Conservation (phyloP, 2,888 invertebrate genomes). For the Diarsia dahlii region DNA sequence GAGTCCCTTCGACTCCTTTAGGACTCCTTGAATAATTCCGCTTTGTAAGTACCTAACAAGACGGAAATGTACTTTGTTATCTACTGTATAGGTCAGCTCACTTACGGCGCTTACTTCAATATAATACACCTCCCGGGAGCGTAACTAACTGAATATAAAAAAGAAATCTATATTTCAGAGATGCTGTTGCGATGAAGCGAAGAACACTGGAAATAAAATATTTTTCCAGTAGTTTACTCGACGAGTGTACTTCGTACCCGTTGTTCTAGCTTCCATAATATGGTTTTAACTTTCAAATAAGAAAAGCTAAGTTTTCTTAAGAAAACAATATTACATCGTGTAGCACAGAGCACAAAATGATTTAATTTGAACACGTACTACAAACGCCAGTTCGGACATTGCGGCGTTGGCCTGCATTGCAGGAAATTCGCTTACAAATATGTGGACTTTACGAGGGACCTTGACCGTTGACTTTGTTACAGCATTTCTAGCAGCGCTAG, state of each 20-base stretch:
- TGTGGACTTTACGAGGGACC: conserved; percentile 25
- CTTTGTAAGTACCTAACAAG: conserved; percentile 72
- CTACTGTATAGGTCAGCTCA: conserved; percentile 62
- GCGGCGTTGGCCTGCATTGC: conserved; percentile 3
- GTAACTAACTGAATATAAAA: conserved; percentile 41
- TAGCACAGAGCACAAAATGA: conserved; percentile 4
- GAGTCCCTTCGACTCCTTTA: conserved; percentile 78
- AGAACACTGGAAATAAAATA: conserved; percentile 2
- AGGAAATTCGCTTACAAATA: conserved; percentile 28
- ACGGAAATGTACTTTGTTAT: conserved; percentile 72
- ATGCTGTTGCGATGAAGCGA: conserved; percentile 6
- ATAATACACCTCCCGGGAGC: conserved; percentile 10
- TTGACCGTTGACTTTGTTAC: conserved; percentile 25
- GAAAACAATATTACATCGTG: background rate
- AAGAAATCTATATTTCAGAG: conserved; percentile 28
- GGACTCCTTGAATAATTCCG: conserved; percentile 79
- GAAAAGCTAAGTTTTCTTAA: background rate
- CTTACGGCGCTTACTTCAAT: conserved; percentile 47
- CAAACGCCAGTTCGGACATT: background rate
- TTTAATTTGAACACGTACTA: conserved; percentile 17
- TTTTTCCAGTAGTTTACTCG: background rate
- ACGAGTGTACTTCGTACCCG: background rate
- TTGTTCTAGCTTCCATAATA: background rate
- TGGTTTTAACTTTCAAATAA: background rate
- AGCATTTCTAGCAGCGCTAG: conserved; percentile 4